Conservation (phyloP, 64 coral and sea anemone genomes). For the Platygyra sinensis region DNA sequence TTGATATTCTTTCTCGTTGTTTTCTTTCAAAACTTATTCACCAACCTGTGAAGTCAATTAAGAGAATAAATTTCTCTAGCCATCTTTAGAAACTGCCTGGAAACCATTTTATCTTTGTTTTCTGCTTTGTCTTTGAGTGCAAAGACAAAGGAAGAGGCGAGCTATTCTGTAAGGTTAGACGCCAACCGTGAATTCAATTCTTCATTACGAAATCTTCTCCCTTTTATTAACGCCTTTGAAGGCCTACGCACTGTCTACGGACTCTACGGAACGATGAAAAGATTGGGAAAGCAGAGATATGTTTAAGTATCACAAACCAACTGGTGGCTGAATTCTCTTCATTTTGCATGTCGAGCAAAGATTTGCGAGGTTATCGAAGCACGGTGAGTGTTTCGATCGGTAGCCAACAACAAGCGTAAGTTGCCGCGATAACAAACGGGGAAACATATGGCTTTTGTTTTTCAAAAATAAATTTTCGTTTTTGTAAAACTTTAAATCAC, state of each 20-base stretch:
- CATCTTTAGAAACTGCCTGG: conserved; percentile 44
- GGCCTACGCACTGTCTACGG: neutral
- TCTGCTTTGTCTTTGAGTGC: neutral
- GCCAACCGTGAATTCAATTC: conserved; percentile 11
- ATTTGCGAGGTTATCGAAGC: conserved; percentile 7
- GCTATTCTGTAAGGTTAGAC: neutral
- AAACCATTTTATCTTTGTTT: conserved; percentile 49
- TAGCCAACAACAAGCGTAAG: conserved; percentile 6
- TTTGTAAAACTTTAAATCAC: conserved; percentile 24
- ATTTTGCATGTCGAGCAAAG: neutral
- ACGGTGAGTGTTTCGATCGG: neutral
- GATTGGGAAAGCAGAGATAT: neutral
- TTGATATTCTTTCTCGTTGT: conserved; percentile 55
- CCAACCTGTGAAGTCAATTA: conserved; percentile 36
- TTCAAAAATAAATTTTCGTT: conserved; percentile 7
- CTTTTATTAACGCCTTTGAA: neutral
- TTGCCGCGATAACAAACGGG: neutral
- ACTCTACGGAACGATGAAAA: too few species aligned
- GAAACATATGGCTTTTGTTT: conserved; percentile 8
- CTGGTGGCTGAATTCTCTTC: neutral
- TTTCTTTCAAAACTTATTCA: conserved; percentile 65
- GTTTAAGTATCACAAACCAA: neutral
- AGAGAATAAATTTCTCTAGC: conserved; percentile 41
- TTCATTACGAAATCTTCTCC: conserved; percentile 39
- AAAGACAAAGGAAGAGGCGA: conserved; percentile 11